Conservation (phyloP, 2,113 vertebrate genomes). For the Corythornis vintsioides region DNA sequence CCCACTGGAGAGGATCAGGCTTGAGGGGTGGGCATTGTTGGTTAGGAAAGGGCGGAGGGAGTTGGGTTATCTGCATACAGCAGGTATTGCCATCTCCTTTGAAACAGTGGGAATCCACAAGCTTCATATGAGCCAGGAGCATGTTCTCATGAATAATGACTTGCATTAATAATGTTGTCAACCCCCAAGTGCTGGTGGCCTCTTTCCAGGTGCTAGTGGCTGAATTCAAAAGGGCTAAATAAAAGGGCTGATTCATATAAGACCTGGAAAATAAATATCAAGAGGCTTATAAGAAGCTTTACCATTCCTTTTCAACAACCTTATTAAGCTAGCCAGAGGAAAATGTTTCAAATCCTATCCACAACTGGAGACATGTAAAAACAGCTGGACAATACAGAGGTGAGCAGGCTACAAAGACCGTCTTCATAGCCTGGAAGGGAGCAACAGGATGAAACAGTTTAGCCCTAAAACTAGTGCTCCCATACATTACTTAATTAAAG, state of each 20-base stretch:
- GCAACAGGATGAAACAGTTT: not conserved
- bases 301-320: not conserved
- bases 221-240: conserved; percentile 37
- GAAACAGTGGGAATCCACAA: conserved; percentile 24
- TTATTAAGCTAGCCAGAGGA: conserved; percentile 12
- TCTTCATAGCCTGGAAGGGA: not conserved
- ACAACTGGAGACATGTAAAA: not conserved
- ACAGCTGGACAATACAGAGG: not conserved
- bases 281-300: conserved; percentile 32
- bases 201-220: conserved; percentile 32
- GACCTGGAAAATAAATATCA: conserved; percentile 19
- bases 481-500: not conserved
- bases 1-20: not conserved
- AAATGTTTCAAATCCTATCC: not conserved
- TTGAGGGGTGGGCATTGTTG: not conserved
- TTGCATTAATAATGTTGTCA: conserved; percentile 53
- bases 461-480: not conserved
- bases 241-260: conserved; percentile 7
- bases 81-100: conserved; percentile 35
- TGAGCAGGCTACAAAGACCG: not conserved
- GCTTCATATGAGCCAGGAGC: conserved; percentile 1
- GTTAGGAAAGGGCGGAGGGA: not conserved
- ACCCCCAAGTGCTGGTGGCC: conserved; percentile 27
- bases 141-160: conserved; percentile 20
- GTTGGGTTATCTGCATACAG: not conserved